Evolutionary conservation across 2,888 invertebrate genomes (phyloP).

Genomic region (Panzeria rudis): DNA sequence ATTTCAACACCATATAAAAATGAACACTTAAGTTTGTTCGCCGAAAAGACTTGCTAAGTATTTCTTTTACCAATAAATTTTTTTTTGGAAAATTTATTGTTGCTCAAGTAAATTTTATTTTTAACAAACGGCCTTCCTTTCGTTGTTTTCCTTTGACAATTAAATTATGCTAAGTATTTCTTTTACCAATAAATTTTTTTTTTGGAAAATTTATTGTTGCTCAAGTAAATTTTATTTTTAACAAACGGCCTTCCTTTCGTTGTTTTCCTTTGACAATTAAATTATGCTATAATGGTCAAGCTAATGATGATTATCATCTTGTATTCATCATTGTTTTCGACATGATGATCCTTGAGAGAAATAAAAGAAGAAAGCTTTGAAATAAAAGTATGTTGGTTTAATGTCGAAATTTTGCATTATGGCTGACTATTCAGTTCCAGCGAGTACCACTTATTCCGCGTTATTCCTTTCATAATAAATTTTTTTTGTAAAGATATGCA

Average conservation of each 20-base stretch:
- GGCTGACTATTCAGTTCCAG: neutral
- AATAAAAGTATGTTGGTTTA: neutral
- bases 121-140: conserved; percentile 4
- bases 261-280: neutral
- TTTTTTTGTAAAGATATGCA: neutral
- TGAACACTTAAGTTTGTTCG: too few species aligned
- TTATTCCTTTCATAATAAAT: neutral
- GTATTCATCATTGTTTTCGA: neutral
- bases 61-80: neutral
- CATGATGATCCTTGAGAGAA: neutral
- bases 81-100: conserved; percentile 1
- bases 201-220: neutral
- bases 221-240: neutral
- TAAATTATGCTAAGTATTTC: neutral
- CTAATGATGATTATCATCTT: conserved; percentile 11
- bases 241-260: conserved; percentile 1
- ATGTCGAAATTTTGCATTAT: neutral
- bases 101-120: neutral
- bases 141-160: neutral
- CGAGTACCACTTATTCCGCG: neutral
- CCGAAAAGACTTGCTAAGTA: too few species aligned
- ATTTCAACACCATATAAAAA: too few species aligned
- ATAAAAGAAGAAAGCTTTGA: neutral
- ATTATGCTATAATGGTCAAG: conserved; percentile 2
- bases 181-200: neutral